Evolutionary conservation across 1,140 invertebrate genomes (phyloP), one percentile per base, ranked within the genome.

Genomic region (Saccostrea glomerata): DNA sequence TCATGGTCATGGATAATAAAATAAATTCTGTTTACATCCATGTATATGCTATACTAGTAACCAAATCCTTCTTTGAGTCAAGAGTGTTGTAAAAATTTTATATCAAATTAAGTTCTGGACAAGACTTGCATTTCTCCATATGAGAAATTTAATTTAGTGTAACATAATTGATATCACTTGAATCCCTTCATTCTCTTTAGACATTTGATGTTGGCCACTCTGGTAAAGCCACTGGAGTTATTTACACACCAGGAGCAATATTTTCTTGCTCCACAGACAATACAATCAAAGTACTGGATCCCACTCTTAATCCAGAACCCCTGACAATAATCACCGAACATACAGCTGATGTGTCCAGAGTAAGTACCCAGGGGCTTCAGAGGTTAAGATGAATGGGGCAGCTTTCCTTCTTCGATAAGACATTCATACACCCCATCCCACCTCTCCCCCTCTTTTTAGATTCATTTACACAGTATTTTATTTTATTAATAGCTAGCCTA

Each of bases 151-250:
- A 47, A 47, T 47, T 47, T 47, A 47, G 47, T 47, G 47, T 47
- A 2, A 47, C 47, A 47, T 47, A 47, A 47, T 6, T 2, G 6
- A 47, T 47, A n/a, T n/a, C n/a, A n/a, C 6, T 3, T 47, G 47
- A 47, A n/a, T n/a, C 9, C 47, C 2, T 86, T 56, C 1, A 30
- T 47, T 84, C 12, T 87, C 89, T 90, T 58, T 88, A 94, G 93
- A 91, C 89, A 30, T 93, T 91, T 89, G 91, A 93, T 86, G 90
- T 92, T 36, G 92, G 92, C 15, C 93, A 94, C 70, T 90, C 30
- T 9, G 90, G 92, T 4, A 94, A 92, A 90, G 83, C 93, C 66
- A 93, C 92, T 9, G 91, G 92, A 0, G 88, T 94, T 15, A 56
- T 89, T 6, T 89, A 90, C 87, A 92, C 91, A 30, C 85, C 73